Evolutionary conservation across 2,888 invertebrate species (phyloP).

Genomic region (Seira ritae): DNA sequence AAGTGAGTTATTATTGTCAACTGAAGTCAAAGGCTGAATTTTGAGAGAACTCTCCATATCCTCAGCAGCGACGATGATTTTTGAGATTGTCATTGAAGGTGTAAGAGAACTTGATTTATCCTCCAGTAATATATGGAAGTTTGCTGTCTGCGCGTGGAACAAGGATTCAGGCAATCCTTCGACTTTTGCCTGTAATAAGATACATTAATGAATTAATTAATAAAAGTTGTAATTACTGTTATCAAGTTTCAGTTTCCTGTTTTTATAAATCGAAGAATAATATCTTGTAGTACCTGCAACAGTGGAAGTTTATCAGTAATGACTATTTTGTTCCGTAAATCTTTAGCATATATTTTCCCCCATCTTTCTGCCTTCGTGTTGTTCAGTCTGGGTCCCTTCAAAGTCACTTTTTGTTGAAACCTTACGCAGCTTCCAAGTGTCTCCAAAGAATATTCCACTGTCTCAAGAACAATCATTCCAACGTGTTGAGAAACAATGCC

Average conservation of each 20-base stretch:
- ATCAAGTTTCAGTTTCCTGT: too few relatives aligned
- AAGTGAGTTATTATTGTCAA: neutral
- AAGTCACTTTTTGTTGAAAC: constrained; percentile 76
- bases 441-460: constrained; percentile 62
- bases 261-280: too few relatives aligned
- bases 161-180: constrained; percentile 58
- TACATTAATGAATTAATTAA: too few relatives aligned
- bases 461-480: constrained; percentile 52
- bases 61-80: constrained; percentile 61
- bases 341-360: constrained; percentile 78
- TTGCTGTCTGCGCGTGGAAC: constrained; percentile 62
- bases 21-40: constrained; percentile 16
- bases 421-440: constrained; percentile 73
- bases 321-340: constrained; percentile 84
- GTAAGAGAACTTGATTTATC: constrained; percentile 51
- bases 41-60: constrained; percentile 60
- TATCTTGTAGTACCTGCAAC: constrained; percentile 84
- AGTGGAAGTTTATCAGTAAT: constrained; percentile 88
- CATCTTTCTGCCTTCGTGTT: constrained; percentile 78
- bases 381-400: constrained; percentile 80
- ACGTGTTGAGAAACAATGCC: constrained; percentile 44
- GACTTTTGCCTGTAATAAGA: constrained; percentile 53
- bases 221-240: constrained; percentile 28
- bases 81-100: constrained; percentile 45
- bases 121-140: constrained; percentile 61